Evolutionary conservation across 2,888 invertebrate genomes (phyloP).

Genomic region (Mythimna albipuncta): DNA sequence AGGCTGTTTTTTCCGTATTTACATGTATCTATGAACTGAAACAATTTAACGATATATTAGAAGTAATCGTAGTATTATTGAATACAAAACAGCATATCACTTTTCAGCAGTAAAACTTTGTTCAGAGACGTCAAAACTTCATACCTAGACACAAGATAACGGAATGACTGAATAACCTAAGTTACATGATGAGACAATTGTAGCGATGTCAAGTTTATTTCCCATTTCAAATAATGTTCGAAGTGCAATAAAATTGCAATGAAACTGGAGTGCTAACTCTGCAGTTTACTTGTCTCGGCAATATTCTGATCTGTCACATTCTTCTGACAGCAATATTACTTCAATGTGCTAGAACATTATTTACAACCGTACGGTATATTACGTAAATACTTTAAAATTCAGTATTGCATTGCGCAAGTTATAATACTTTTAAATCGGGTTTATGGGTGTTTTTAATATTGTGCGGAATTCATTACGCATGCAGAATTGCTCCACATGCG

Average conservation of each 20-base stretch:
- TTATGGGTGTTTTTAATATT: too few species aligned
- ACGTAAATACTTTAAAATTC: neutral
- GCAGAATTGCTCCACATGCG: too few species aligned
- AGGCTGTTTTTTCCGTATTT: neutral
- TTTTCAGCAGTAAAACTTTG: too few species aligned
- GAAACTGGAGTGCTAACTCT: conserved; percentile 29
- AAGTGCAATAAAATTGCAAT: conserved; percentile 43
- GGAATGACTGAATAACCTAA: neutral
- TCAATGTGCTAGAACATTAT: conserved; percentile 8
- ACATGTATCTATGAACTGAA: neutral
- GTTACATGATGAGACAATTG: neutral
- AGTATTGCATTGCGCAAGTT: neutral
- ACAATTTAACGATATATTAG: neutral
- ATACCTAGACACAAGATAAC: too few species aligned
- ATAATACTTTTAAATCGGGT: too few species aligned
- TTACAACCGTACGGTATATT: neutral
- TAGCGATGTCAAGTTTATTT: conserved; percentile 12
- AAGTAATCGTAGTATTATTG: neutral
- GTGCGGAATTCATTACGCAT: too few species aligned
- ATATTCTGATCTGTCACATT: conserved; percentile 26
- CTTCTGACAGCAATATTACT: conserved; percentile 16
- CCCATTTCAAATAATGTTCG: conserved; percentile 25
- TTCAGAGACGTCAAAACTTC: too few species aligned
- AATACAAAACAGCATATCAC: neutral
- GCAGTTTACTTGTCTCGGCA: conserved; percentile 23